Evolutionary conservation across 2,797 vertebrate species (phyloP).

Genomic region (Chaunax sp.): DNA sequence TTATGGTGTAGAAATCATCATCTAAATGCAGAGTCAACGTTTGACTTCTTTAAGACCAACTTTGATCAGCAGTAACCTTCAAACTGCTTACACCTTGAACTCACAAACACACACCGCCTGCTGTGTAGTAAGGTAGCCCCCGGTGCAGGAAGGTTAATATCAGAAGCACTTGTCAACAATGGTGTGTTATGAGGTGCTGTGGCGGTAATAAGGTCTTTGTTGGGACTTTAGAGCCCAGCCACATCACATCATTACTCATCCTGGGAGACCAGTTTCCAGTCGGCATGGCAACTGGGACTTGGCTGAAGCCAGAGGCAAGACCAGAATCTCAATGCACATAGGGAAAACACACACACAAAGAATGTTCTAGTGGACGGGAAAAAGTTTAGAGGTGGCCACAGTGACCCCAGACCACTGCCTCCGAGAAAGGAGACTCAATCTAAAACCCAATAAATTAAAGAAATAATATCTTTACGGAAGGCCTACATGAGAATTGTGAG

Average conservation of each 20-base stretch:
- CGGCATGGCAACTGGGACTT: slow-evolving; percentile 85
- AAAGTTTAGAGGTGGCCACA: slow-evolving; percentile 77
- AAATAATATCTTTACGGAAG: slow-evolving; percentile 15
- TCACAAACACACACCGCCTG: slow-evolving; percentile 36
- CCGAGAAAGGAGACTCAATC: slow-evolving; percentile 42
- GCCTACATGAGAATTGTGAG: too few species aligned
- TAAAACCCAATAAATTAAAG: slow-evolving; percentile 32
- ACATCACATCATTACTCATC: slow-evolving; percentile 89
- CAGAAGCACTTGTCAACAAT: slow-evolving; percentile 87
- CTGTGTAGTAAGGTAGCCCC: slow-evolving; percentile 72
- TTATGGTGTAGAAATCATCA: slow-evolving; percentile 2
- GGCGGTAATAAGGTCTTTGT: slow-evolving; percentile 89
- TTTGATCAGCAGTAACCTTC: slow-evolving; percentile 45
- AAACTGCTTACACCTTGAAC: slow-evolving; percentile 43
- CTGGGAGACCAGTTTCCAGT: slow-evolving; percentile 85
- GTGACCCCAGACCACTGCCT: slow-evolving; percentile 58
- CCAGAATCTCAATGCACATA: slow-evolving; percentile 85
- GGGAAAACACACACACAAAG: slow-evolving; percentile 73
- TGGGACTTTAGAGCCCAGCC: slow-evolving; percentile 83
- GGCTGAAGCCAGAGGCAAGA: slow-evolving; percentile 83
- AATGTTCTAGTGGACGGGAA: slow-evolving; percentile 68
- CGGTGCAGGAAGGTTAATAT: slow-evolving; percentile 85
- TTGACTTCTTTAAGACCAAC: slow-evolving; percentile 48
- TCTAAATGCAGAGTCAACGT: slow-evolving; percentile 29
- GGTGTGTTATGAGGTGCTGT: slow-evolving; percentile 84